Evolutionary conservation across 2,888 invertebrate genomes (phyloP), one percentile per base, ranked within the genome.

Genomic region (Spisula solida): DNA sequence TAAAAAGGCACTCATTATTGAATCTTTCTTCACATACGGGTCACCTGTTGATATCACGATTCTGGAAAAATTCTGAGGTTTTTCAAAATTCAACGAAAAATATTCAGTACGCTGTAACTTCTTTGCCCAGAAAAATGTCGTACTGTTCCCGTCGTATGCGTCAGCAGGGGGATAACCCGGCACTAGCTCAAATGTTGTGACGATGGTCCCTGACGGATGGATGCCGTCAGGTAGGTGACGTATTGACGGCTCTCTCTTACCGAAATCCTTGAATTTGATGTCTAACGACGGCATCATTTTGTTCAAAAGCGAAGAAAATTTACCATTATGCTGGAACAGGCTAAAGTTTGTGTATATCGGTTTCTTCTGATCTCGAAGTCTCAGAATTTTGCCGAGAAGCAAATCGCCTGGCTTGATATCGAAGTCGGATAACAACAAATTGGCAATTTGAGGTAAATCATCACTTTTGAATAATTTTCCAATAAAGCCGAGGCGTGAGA

Each of bases 141-240:
- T 55, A 0, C 66, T 47, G 31, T 90, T 82, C 5, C 66, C 78
- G 82, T 90, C 88, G 85, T 97, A 97, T 8, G 96, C 96, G 20
- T 95, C 93, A 41, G 95, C 93, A 47, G 95, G 94, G 91, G 95
- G 95, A 66, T 95, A 90, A 51, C 93, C 88, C 8, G 48, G 75
- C 0, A 85, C 82, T 25, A 47, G 20, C 25, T 79, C 48, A 91
- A 97, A 95, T 48, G 95, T 95, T 8, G 96, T 96, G 20, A 95
- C 89, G 18, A 97, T 92, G 48, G 93, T 94, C 0, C 96, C 97
- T 6, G 94, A 91, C 0, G 97, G 97, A 90, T 97, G 96, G 41
- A 87, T 86, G n/a, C 92, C 92, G 47, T 84, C 86, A 18, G 87
- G 90, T 29, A 86, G 56, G 78, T 85, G 87, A 31, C 80, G 78